A percentile compares a stretch with the other conserved stretches of the same genome.
Evolutionary conservation across 2,888 invertebrate species (phyloP).

Genomic region (Philereme vetulata): DNA sequence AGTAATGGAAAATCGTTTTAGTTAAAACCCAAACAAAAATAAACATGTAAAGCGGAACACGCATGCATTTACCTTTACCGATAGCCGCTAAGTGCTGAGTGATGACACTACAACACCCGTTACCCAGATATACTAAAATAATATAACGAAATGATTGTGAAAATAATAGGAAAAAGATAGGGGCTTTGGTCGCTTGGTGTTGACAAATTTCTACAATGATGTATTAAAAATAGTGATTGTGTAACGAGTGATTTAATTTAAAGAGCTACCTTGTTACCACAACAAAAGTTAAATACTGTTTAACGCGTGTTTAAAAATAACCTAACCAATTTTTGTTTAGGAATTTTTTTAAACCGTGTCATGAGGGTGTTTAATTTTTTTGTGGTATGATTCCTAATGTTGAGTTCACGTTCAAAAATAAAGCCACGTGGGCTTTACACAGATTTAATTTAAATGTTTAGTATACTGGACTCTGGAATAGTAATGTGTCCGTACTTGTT

Average conservation of each 20-base stretch:
- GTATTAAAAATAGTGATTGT: neutral
- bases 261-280: neutral
- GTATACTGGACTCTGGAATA: no score
- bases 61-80: slow-evolving; percentile 81
- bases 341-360: no score
- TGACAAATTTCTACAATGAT: neutral
- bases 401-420: no score
- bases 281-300: no score
- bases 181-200: slow-evolving; percentile 53
- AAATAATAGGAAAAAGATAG: slow-evolving; percentile 41
- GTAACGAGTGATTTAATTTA: neutral
- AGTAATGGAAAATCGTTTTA: slow-evolving; percentile 37
- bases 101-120: slow-evolving; percentile 66
- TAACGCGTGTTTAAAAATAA: no score
- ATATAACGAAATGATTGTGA: slow-evolving; percentile 50
- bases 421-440: no score
- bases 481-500: no score
- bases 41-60: slow-evolving; percentile 63
- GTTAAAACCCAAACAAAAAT: slow-evolving; percentile 40
- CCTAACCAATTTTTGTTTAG: no score
- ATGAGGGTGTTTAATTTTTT: no score
- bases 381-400: no score
- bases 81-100: slow-evolving; percentile 69
- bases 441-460: no score
- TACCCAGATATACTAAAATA: slow-evolving; percentile 47